Evolutionary conservation across 2,888 invertebrate genomes (phyloP), one percentile per base, ranked within the genome.

Genomic region (Cerastoderma edule): DNA sequence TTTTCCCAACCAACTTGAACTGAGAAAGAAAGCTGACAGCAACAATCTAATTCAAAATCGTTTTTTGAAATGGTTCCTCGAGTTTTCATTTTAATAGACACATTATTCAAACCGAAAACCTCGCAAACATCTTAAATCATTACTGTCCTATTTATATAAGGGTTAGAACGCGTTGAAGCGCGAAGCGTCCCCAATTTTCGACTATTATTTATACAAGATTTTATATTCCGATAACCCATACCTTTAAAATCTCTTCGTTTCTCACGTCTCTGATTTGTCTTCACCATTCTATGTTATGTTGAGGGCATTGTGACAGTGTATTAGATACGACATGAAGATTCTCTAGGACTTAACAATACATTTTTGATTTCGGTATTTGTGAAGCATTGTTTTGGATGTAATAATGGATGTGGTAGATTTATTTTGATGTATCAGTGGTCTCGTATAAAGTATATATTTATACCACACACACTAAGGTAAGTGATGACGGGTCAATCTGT

Each of bases 121-220:
- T 8, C 39, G 16, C 39, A 16, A 13, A 39, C 10, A 8, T 8
- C 16, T 13, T 39, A 13, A 13, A 39, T 13, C 39, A 39, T 16
- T 39, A 39, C 39, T 16, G 39, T 39, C 8, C 8, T 13, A 16
- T 8, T 8, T 39, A 39, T 13, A 16, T 39, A 50, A 50, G n/a
- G 50, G 50, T 50, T 22, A 4, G 24, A 39, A 39, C n/a, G 60
- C 60, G 60, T 35, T 39, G 60, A 60, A 60, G 60, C 60, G 60
- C 35, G 39, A 33, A 35, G 60, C 32, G 39, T 22, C 60, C 5
- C 24, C 33, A 60, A 57, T 60, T 60, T 35, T 16, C 2, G 60
- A 60, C 60, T 60, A 60, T 60, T 60, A 60, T 60, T 60, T 60
- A 60, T 60, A 60, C 60, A 60, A 60, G 60, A 60, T 60, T 60